Percentiles rank a stretch among this genome's conserved stretches.
Evolutionary conservation across 1,140 invertebrate species (phyloP).

Genomic region (Drosophila subobscura): DNA sequence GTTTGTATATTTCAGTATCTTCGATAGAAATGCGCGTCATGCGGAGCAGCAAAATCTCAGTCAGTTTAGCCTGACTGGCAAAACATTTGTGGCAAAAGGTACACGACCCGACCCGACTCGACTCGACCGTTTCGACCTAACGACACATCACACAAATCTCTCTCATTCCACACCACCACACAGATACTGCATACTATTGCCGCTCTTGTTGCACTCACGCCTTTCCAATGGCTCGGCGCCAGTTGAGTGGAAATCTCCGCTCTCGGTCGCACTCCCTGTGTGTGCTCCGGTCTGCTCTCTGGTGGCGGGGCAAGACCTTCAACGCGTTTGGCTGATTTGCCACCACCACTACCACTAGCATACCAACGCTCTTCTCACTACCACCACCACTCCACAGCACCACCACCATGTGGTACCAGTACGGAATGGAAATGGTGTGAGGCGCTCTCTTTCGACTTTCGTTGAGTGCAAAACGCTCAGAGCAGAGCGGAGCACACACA

Average conservation of each 20-base stretch:
- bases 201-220: conserved; percentile 35
- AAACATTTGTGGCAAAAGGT: conserved; percentile 84
- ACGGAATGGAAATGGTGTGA: neutral
- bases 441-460: conserved; percentile 12
- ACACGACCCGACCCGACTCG: conserved; percentile 84
- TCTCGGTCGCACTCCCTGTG: conserved; percentile 24
- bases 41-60: conserved; percentile 82
- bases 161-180: conserved; percentile 71
- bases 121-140: conserved; percentile 84
- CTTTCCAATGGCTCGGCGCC: neutral
- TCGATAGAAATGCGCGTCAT: conserved; percentile 76
- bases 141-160: conserved; percentile 84
- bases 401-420: conserved; percentile 18
- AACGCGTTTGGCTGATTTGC: conserved; percentile 82
- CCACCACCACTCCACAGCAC: conserved; percentile 25
- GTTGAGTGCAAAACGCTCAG: conserved; percentile 47
- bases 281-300: conserved; percentile 19
- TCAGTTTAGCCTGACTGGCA: conserved; percentile 84
- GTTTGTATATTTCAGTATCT: conserved; percentile 45
- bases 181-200: conserved; percentile 34
- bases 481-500: conserved; percentile 18
- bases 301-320: conserved; percentile 81
- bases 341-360: conserved; percentile 15
- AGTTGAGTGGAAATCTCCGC: conserved; percentile 70
- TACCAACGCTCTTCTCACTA: conserved; percentile 38